These are phyloP conservation scores for Pedionomus torquatus DNA, from an alignment of 2,113 vertebrate genomes.

Conservation along the genomic window DNA sequence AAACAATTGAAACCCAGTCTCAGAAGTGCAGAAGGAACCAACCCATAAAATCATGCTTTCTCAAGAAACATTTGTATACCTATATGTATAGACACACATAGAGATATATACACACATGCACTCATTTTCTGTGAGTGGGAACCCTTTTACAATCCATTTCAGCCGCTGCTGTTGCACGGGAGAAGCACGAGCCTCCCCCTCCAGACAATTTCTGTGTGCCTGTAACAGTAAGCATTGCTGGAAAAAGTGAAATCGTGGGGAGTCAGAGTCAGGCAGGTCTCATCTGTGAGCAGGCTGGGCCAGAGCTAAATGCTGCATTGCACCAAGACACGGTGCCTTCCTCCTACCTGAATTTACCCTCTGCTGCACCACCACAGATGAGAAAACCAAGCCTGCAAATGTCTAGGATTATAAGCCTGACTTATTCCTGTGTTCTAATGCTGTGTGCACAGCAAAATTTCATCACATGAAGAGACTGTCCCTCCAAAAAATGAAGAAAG, in stretches of 20 bases:
- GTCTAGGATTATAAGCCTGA: not conserved
- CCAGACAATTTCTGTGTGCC: not conserved
- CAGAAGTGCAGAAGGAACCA: not conserved
- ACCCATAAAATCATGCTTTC: not conserved
- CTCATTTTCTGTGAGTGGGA: too few species aligned
- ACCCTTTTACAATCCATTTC: not conserved
- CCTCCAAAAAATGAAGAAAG: not conserved
- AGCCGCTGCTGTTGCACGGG: not conserved
- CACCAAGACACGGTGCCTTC: not conserved
- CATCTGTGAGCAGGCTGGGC: not conserved
- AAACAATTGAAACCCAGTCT: not conserved
- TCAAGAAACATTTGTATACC: not conserved
- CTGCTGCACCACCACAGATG: not conserved
- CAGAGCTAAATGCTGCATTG: conserved; percentile 8
- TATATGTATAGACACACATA: not conserved
- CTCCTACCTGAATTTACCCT: not conserved
- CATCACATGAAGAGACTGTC: not conserved
- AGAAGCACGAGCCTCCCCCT: not conserved
- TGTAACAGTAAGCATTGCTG: not conserved
- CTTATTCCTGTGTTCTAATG: not conserved
- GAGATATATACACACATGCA: not conserved
- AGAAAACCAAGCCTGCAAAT: not conserved
- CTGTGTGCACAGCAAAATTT: not conserved
- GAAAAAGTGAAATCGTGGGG: not conserved
- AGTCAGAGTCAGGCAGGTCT: not conserved